Evolutionary conservation across 1,140 invertebrate species (phyloP), one percentile per base, ranked within the genome.

Genomic region (Pectinophora gossypiella): DNA sequence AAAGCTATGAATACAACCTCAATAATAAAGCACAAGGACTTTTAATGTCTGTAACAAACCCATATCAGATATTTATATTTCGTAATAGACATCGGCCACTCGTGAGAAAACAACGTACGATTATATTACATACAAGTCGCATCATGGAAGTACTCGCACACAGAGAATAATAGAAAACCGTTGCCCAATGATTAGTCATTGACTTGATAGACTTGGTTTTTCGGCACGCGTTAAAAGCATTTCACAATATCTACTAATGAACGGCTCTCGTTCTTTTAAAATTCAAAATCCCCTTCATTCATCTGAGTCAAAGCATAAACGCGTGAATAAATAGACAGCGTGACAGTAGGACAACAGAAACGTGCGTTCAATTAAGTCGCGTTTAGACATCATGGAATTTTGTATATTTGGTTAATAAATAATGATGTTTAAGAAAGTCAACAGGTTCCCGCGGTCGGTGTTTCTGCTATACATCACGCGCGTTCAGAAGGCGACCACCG

Each of bases 391-490:
- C 16, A 16, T 18, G 13, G 7, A 15, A 15, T 22, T 36, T 36
- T 13, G 38, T 60, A 36, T 35, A 55, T 59, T 59, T 59, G 45
- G 56, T 44, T 46, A 46, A 68, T 65, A 68, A 68, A 67, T 70
- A 56, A 70, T 58, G 54, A 58, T 21, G 53, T 64, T 64, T 59
- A 62, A 49, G 60, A 58, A 55, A 67, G 59, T 71, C 61, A 59
- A 59, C 68, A 60, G 58, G 61, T 71, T 64, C 60, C 64, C 59
- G 50, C 61, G 59, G 59, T 62, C 60, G 56, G 52, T 54, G 52
- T 64, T 68, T 65, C 56, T 46, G 48, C 58, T 60, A 68, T 72
- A 68, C 64, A 65, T 68, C 58, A 68, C 35, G 45, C 40, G 57
- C 35, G 59, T 49, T 38, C 48, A 35, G 47, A 52, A 32, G 42